Conservation (phyloP, 2,888 invertebrate genomes). For the Tachina grossa region DNA sequence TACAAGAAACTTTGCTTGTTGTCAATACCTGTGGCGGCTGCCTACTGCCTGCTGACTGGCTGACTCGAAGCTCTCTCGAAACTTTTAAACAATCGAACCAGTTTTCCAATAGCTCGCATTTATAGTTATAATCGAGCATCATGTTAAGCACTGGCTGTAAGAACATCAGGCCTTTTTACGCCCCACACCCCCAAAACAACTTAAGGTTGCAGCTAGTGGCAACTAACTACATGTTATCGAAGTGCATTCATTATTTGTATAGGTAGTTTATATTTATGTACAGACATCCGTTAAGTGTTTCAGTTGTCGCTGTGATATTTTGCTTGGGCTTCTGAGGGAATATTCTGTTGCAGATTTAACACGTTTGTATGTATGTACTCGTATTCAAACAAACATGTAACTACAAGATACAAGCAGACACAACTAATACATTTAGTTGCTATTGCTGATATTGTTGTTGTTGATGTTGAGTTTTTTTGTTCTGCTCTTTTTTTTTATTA, state of each 20-base stretch:
- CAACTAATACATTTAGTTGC: conserved; percentile 54
- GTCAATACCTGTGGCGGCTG: conserved; percentile 27
- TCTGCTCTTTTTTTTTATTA: conserved; percentile 41
- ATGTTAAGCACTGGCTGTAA: conserved; percentile 24
- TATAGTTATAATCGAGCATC: conserved; percentile 35
- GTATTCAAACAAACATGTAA: conserved; percentile 44
- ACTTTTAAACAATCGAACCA: conserved; percentile 43
- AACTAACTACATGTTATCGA: conserved; percentile 10
- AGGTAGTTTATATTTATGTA: conserved; percentile 7
- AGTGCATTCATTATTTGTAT: background rate
- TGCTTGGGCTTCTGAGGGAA: conserved; percentile 13
- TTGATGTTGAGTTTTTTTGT: background rate
- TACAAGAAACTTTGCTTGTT: conserved; percentile 19
- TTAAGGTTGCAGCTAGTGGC: conserved; percentile 23
- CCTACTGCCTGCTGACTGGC: conserved; percentile 25
- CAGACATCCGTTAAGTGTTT: conserved; percentile 48
- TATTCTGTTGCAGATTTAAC: conserved; percentile 65
- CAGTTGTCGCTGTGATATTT: conserved; percentile 39
- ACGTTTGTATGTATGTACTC: conserved; percentile 47
- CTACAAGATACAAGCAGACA: conserved; percentile 36
- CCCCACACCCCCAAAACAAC: background rate
- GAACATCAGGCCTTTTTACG: background rate
- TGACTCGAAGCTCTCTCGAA: conserved; percentile 10
- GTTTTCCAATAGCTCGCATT: conserved; percentile 41
- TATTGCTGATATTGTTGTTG: conserved; percentile 35